Evolutionary conservation across 2,888 invertebrate species (phyloP).

Genomic region (Agrypnus murinus): DNA sequence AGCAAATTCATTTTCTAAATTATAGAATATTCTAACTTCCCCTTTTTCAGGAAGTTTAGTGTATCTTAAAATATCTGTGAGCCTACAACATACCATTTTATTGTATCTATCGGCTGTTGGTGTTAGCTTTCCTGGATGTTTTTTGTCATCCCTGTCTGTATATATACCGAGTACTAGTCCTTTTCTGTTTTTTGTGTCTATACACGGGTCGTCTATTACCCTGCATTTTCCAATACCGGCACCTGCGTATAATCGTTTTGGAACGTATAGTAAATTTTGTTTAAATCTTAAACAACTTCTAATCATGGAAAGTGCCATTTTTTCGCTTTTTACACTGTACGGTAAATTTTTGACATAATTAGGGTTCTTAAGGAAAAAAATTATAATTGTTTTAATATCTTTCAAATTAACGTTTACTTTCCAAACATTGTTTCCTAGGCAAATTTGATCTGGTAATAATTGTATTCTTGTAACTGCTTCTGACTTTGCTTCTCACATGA

Average conservation of each 20-base stretch:
- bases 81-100: constrained; percentile 72
- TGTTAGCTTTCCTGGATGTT: constrained; percentile 76
- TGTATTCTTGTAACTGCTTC: no score
- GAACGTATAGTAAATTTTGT: not conserved
- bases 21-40: constrained; percentile 78
- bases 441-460: constrained; percentile 25
- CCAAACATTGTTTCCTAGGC: constrained; percentile 31
- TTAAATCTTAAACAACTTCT: not conserved
- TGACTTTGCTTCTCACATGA: no score
- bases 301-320: not conserved
- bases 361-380: not conserved
- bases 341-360: constrained; percentile 27
- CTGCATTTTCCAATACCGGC: constrained; percentile 15
- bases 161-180: constrained; percentile 80
- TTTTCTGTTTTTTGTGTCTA: constrained; percentile 60
- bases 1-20: constrained; percentile 77
- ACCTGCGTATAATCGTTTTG: not conserved
- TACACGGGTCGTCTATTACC: constrained; percentile 60
- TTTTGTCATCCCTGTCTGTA: constrained; percentile 74
- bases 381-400: not conserved
- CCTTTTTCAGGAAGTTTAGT: constrained; percentile 72
- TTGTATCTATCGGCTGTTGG: constrained; percentile 78
- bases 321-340: constrained; percentile 5
- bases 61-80: constrained; percentile 72
- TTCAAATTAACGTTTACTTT: not conserved